Evolutionary conservation across 2,797 vertebrate species (phyloP), one percentile per base, ranked within the genome.

Genomic region (Hoplostethus atlanticus): DNA sequence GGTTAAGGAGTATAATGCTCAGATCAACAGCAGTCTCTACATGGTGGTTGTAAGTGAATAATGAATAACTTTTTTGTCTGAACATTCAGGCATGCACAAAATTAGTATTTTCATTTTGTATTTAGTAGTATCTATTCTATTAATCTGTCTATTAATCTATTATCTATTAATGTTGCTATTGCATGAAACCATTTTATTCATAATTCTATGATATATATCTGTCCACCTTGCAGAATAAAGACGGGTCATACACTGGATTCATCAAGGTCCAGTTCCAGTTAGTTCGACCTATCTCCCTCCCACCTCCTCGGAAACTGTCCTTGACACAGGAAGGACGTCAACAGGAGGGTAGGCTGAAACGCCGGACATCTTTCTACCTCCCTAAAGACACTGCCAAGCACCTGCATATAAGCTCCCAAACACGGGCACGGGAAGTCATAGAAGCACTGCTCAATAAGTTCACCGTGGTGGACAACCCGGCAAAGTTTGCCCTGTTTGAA

Each of bases 231-330:
- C 90, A 99, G 98, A 97, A 96, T 78, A 97, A 96, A 89, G 97
- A 98, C 0, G 96, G 97, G 48, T 96, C 96, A 16, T 99, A 97
- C 91, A 99, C 97, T 0, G 98, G 98, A 54, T 99, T 99, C 90
- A 98, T 99, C 84, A 98, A 97, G 84, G 98, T 99, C 74, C 97
- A 97, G 70, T 95, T 99, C 79, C 97, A 97, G 89, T 89, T 99
- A 62, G 87, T 94, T 7, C 96, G 97, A 0, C 98, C 98, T 0
- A 94, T 99, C 73, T 97, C 98, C 0, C 95, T 99, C 36, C 97
- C 96, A 62, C 93, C 95, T 21, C 89, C 92, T 75, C 95, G 93
- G 81, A 95, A 94, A 71, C 81, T 85, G 1, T 76, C 94, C 9
- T 71, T 89, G 1, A 69, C 91, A 31, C 92, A 93, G 68, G 94